Evolutionary conservation across 2,797 vertebrate genomes (phyloP).

Genomic region (Pipistrellus nathusii): DNA sequence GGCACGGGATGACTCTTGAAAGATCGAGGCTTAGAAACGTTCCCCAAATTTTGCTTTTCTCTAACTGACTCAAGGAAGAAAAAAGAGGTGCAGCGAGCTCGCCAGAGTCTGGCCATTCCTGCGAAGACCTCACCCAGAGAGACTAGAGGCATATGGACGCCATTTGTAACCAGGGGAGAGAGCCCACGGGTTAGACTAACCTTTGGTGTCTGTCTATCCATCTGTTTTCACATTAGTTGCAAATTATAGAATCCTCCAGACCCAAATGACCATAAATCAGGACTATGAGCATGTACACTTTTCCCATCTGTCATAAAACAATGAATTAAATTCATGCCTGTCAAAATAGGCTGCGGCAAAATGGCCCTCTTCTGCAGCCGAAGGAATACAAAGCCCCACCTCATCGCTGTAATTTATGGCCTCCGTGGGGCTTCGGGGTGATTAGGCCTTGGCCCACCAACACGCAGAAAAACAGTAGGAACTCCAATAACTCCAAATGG

Average conservation of each 20-base stretch:
- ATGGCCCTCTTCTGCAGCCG: slow-evolving; percentile 93
- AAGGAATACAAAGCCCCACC: slow-evolving; percentile 98
- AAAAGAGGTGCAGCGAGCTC: background rate
- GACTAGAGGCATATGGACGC: slow-evolving; percentile 95
- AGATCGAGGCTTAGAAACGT: background rate
- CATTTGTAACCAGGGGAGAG: slow-evolving; percentile 94
- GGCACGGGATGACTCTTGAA: background rate
- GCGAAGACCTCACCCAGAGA: slow-evolving; percentile 91
- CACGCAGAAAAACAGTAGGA: slow-evolving; percentile 99
- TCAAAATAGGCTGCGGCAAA: slow-evolving; percentile 96
- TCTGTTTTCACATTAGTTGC: slow-evolving; percentile 99
- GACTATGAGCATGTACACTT: slow-evolving; percentile 94
- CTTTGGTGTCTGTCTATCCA: slow-evolving; percentile 97
- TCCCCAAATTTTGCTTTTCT: slow-evolving; percentile 26
- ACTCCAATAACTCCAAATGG: slow-evolving; percentile 96
- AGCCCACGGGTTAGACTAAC: slow-evolving; percentile 92
- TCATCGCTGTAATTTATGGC: slow-evolving; percentile 99
- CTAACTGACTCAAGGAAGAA: slow-evolving; percentile 31
- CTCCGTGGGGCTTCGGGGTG: slow-evolving; percentile 96
- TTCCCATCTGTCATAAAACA: slow-evolving; percentile 99
- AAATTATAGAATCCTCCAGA: slow-evolving; percentile 99
- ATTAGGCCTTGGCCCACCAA: slow-evolving; percentile 99
- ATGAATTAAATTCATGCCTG: slow-evolving; percentile 98
- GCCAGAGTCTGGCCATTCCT: slow-evolving; percentile 69
- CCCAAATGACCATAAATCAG: slow-evolving; percentile 99